A percentile compares a stretch with the other conserved stretches of the same genome.
phyloP scores from a whole-genome alignment of 1,140 invertebrate species.

The Papilio glaucus region DNA sequence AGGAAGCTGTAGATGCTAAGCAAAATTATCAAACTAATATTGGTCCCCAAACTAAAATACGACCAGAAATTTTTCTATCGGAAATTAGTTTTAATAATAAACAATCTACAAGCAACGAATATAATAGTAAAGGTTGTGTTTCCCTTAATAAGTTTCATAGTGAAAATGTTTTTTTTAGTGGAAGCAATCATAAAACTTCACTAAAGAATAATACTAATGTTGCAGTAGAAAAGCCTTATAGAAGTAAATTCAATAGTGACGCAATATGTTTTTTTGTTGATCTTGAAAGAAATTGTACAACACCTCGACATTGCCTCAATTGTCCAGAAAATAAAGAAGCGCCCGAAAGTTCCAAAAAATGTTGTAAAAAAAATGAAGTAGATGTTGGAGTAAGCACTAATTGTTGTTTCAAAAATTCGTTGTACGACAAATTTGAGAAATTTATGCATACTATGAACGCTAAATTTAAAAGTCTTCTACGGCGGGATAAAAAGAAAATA shows the following conservation, averaged over 20 bases:
- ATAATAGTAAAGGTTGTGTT: not conserved
- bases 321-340: not conserved
- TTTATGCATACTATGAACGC: not conserved
- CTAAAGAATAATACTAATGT: not conserved
- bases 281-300: not conserved
- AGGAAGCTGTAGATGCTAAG: not conserved
- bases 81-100: not conserved
- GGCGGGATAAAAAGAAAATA: not conserved
- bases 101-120: slow-evolving; percentile 2
- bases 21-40: not conserved
- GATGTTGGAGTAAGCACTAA: not conserved
- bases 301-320: not conserved
- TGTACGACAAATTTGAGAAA: not conserved
- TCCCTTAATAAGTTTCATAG: not conserved
- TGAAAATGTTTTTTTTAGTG: not conserved
- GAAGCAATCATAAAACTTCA: not conserved
- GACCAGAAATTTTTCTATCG: not conserved
- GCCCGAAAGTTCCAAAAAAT: not conserved
- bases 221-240: not conserved
- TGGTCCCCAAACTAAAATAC: not conserved
- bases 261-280: slow-evolving; percentile 5
- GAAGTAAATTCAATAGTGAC: not conserved
- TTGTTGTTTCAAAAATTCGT: not conserved
- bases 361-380: not conserved
- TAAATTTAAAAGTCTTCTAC: not conserved